Base-by-base conservation (phyloP, 2,797 vertebrate species). In the Paramormyrops hopkinsi region DNA sequence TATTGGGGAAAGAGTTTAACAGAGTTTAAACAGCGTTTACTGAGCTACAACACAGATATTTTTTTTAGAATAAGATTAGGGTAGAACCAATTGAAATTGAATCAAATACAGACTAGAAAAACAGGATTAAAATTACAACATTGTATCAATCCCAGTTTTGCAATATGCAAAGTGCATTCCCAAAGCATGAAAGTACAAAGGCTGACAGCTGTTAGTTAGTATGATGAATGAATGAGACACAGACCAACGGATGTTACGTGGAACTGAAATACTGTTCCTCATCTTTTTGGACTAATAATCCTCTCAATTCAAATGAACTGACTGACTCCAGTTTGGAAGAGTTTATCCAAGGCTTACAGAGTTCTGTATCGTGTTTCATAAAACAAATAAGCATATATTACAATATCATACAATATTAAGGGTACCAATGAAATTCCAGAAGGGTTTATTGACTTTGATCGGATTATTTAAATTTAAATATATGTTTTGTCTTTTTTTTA, bases 291-390 rank as follows among this genome's bases (percentile, higher is more conserved):
- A 82, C 73, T 79, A 44, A 82, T 82, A 19, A 46, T 88, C 79
- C 54, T 86, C 44, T 62, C 22, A 62, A 94, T 95, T 94, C 94
- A 25, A 94, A 95, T 92, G 91, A 90, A 82, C 86, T n/a, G 92
- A 93, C 90, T 95, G 93, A 94, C 94, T 95, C 94, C 91, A 90
- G 93, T 50, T 92, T 95, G 94, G 94, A 88, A 2, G 89, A 91
- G 86, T 91, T 95, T 94, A 95, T 94, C 94, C 93, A 59, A 91
- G 41, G 90, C 82, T 89, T 65, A 48, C 48, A 89, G 59, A 91
- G 44, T 73, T 90, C 14, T 56, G 93, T 94, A 93, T 91, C 93
- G 91, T 93, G 91, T 79, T 88, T 91, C 92, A 89, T 85, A 25
- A 33, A 51, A n/a, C 44, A 46, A 44, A 48, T 22, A 48, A 84